Base-by-base conservation (phyloP, 1,140 invertebrate genomes). In the Andrena cerasifolii region DNA sequence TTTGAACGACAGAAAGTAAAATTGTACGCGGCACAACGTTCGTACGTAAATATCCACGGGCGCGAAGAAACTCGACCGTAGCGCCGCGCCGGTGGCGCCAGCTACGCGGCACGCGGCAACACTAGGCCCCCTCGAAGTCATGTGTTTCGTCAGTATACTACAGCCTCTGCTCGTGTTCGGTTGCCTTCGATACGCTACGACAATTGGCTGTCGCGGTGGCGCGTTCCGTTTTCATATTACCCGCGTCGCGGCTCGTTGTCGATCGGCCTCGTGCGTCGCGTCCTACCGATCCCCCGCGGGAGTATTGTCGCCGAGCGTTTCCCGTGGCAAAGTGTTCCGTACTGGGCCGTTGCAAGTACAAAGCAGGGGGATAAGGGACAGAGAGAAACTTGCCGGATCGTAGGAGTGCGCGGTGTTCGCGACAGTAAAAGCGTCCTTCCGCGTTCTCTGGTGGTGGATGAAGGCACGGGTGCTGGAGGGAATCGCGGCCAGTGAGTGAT, bases 131-230 rank as follows among this genome's bases (percentile, higher is more conserved):
- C 47, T 66, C 66, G 72, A 63, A 84, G 84, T 88, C 87, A 87
- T 88, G 88, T 89, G 87, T 83, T 83, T 53, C 36, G 74, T 90
- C 88, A 90, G 89, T 90, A 83, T 84, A 85, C 87, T 88, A 82
- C 87, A 89, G 85, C 53, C 80, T 78, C 79, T 88, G 84, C 75
- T 80, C 65, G 82, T 78, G 83, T 79, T 49, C 77, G 79, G 88
- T 80, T 18, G 70, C 70, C 43, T 18, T 16, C 8, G 21, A 28
- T n/a, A n/a, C 36, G 16, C 33, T 51, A 61, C 33, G 5, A 53
- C 21, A 54, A 72, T 65, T 56, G 63, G 56, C 40, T 43, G 43
- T 79, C 61, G 33, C 65, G 49, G 80, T 58, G 68, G 28, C 51
- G 68, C 63, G 70, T 77, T 71, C 43, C 53, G 28, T 47, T 45